Evolutionary conservation across 2,797 vertebrate genomes (phyloP).

Genomic region (Chiroxiphia lanceolata): DNA sequence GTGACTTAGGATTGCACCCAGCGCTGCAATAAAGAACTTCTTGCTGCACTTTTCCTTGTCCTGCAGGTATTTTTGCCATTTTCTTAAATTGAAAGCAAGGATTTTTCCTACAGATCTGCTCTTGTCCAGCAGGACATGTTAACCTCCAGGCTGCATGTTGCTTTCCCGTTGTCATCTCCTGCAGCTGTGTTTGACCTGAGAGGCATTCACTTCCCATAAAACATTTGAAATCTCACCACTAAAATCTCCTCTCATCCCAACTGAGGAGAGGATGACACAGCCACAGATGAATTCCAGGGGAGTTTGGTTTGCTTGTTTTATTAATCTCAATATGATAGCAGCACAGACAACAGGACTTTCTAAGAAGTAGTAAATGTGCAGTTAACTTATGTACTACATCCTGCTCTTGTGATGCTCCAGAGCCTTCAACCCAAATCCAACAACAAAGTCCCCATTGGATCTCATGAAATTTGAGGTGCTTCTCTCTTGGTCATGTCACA

Average conservation of each 20-base stretch:
- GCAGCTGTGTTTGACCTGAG: not conserved
- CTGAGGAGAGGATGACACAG: not conserved
- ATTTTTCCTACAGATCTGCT: not conserved
- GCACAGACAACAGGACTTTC: not conserved
- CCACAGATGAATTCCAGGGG: not conserved
- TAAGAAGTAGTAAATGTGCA: not conserved
- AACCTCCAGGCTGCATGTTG: not conserved
- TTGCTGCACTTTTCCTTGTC: no score
- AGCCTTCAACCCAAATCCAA: not conserved
- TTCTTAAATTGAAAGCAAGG: no score
- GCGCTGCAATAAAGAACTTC: no score
- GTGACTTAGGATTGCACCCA: no score
- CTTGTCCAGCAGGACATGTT: rapidly evolving
- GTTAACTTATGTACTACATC: not conserved
- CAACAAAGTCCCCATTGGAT: not conserved
- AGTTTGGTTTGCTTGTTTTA: not conserved
- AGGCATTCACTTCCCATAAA: not conserved
- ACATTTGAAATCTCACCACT: not conserved
- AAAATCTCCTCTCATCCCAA: not conserved
- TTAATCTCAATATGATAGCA: not conserved
- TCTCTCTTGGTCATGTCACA: not conserved
- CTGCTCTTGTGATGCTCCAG: not conserved
- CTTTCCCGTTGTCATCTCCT: not conserved
- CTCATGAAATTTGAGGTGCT: not conserved
- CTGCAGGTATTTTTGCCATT: no score